A percentile compares a stretch with the other conserved stretches of the same genome.
Conservation (phyloP, 2,888 invertebrate genomes). For the Cordilura impudica region DNA sequence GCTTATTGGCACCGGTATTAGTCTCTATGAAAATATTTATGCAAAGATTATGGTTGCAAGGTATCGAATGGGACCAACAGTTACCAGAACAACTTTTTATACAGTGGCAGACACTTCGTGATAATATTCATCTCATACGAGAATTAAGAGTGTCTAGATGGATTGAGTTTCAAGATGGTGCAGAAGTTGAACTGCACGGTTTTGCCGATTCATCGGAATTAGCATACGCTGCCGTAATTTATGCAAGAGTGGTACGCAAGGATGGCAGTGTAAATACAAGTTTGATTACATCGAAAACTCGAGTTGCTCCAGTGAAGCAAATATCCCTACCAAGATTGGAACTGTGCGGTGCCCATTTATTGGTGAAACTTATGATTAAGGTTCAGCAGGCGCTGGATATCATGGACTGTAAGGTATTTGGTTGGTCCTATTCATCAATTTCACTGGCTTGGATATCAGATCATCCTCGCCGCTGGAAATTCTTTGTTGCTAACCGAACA, state of each 20-base stretch:
- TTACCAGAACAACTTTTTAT: neutral
- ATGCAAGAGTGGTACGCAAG: neutral
- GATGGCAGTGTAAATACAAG: neutral
- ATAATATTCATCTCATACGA: neutral
- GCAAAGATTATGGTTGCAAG: slow-evolving; percentile 36
- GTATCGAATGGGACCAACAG: slow-evolving; percentile 26
- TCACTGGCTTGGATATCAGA: slow-evolving; percentile 29
- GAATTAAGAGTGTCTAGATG: slow-evolving; percentile 24
- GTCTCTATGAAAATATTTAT: slow-evolving; percentile 25
- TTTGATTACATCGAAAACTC: neutral
- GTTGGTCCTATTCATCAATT: slow-evolving; percentile 39
- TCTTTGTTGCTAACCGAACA: slow-evolving; percentile 28
- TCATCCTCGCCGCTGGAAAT: slow-evolving; percentile 31
- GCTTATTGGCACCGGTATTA: slow-evolving; percentile 3
- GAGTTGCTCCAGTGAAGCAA: neutral
- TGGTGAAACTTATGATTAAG: slow-evolving; percentile 22
- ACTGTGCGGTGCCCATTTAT: slow-evolving; percentile 24
- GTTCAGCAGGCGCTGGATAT: neutral
- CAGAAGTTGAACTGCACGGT: slow-evolving; percentile 29
- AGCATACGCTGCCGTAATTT: slow-evolving; percentile 41
- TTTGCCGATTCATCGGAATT: slow-evolving; percentile 41
- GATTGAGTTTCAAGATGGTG: neutral
- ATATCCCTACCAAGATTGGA: slow-evolving; percentile 1
- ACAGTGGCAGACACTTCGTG: neutral
- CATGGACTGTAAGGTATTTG: neutral